phyloP scores from a whole-genome alignment of 2,888 invertebrate species.

The Ophion ventricosus region DNA sequence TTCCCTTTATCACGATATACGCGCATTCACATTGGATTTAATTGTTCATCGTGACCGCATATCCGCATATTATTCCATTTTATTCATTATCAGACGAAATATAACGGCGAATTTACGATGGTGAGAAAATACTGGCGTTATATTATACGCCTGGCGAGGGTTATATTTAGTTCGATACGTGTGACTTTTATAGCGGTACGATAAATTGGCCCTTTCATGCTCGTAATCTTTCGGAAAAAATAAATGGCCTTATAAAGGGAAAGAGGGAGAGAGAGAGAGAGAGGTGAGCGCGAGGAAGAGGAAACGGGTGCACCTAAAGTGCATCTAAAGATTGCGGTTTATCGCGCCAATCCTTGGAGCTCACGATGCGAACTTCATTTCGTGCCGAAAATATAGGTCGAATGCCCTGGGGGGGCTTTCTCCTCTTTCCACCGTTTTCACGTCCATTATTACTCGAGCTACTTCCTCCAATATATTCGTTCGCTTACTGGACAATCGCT shows the following conservation, averaged over 20 bases:
- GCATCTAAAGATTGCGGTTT: conserved; percentile 65
- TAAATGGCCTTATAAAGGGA: background rate
- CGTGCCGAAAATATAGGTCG: conserved; percentile 63
- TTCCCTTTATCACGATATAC: too few relatives aligned
- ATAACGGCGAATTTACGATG: background rate
- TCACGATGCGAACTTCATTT: conserved; percentile 59
- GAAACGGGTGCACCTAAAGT: conserved; percentile 43
- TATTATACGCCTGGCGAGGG: background rate
- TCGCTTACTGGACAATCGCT: conserved; percentile 34
- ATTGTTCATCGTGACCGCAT: too few relatives aligned
- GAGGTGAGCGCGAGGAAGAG: background rate
- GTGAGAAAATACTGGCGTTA: background rate
- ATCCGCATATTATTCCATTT: background rate
- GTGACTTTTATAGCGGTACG: conserved; percentile 9
- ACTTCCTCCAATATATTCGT: conserved; percentile 32
- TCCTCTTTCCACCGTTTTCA: conserved; percentile 48
- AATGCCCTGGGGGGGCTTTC: conserved; percentile 39
- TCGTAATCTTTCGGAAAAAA: conserved; percentile 15
- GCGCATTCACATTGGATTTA: too few relatives aligned
- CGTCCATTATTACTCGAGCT: conserved; percentile 42
- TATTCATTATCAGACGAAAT: background rate
- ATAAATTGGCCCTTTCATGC: conserved; percentile 21
- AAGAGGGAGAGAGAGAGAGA: background rate
- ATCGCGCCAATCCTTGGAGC: conserved; percentile 57
- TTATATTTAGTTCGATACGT: conserved; percentile 9